phyloP scores from a whole-genome alignment of 2,113 vertebrate species.

The Corydoras sp. region DNA sequence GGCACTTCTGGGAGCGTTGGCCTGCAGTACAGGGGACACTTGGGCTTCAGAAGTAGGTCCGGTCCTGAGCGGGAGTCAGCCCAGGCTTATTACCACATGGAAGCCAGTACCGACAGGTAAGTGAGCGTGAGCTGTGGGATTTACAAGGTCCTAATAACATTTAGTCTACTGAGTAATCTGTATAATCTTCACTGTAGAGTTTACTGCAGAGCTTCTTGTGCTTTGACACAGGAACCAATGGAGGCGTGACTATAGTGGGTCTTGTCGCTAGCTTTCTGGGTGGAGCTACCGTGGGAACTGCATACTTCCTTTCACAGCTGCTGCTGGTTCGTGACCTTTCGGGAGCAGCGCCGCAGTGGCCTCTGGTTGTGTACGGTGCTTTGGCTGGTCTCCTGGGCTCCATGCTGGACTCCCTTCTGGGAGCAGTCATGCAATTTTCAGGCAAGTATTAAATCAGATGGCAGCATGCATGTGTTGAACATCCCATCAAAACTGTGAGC shows the following conservation, averaged over 20 bases:
- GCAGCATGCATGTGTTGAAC: too few species aligned
- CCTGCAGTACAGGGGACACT: slow-evolving; percentile 85
- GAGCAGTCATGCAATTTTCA: slow-evolving; percentile 91
- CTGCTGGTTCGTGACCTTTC: slow-evolving; percentile 78
- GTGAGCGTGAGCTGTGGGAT: slow-evolving; percentile 2
- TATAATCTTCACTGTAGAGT: too few species aligned
- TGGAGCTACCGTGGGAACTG: slow-evolving; percentile 73
- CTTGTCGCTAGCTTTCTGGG: slow-evolving; percentile 82
- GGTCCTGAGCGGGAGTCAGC: slow-evolving; percentile 74
- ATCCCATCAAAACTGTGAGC: too few species aligned
- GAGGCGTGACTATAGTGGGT: slow-evolving; percentile 80
- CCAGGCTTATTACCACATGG: slow-evolving; percentile 91
- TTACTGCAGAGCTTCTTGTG: neutral
- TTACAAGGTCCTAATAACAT: too few species aligned
- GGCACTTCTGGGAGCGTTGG: slow-evolving; percentile 85
- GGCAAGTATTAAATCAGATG: slow-evolving; percentile 57
- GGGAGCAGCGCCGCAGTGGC: slow-evolving; percentile 85
- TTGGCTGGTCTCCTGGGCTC: slow-evolving; percentile 85
- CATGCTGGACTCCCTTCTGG: slow-evolving; percentile 88
- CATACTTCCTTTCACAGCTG: slow-evolving; percentile 80
- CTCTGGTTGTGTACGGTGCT: slow-evolving; percentile 77
- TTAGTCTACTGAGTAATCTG: too few species aligned
- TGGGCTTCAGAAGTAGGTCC: slow-evolving; percentile 93
- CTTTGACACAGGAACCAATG: slow-evolving; percentile 80
- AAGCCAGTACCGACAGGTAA: slow-evolving; percentile 86